A percentile compares a stretch with the other conserved stretches of the same genome.
phyloP scores from a whole-genome alignment of 2,797 vertebrate genomes.

The Rhadinocentrus ornatus region DNA sequence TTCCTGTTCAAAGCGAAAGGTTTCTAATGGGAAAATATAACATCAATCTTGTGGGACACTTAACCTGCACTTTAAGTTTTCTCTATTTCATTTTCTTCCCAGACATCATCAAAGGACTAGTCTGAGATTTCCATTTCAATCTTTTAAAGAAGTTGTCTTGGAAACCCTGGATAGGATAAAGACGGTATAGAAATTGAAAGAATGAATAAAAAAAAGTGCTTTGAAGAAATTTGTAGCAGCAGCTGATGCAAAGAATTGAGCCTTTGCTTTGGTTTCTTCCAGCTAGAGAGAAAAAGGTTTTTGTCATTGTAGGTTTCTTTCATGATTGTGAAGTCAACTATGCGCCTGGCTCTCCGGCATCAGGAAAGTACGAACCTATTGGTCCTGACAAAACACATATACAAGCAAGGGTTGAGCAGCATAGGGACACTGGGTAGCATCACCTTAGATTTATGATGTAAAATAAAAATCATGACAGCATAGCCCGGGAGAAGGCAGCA shows the following conservation, averaged over 20 bases:
- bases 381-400: conserved; percentile 62
- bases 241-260: background rate
- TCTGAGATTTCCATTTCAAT: background rate
- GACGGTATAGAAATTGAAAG: background rate
- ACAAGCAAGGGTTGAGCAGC: conserved; percentile 15
- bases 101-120: background rate
- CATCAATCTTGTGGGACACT: background rate
- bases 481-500: conserved; percentile 38
- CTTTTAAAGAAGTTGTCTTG: background rate
- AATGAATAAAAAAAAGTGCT: background rate
- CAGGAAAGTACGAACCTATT: conserved; percentile 55
- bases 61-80: background rate
- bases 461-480: conserved; percentile 56
- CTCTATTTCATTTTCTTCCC: background rate
- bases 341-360: conserved; percentile 21
- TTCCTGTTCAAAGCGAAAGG: background rate
- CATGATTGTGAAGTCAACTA: conserved; percentile 3
- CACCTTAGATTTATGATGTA: conserved; percentile 18
- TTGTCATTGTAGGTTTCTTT: conserved; percentile 59
- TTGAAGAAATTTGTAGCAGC: background rate
- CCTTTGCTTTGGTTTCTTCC: conserved; percentile 22
- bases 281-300: conserved; percentile 33
- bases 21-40: background rate
- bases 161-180: background rate
- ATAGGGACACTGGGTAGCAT: conserved; percentile 28